phyloP scores from a whole-genome alignment of 1,140 invertebrate genomes.

The Caenorhabditis briggsae region DNA sequence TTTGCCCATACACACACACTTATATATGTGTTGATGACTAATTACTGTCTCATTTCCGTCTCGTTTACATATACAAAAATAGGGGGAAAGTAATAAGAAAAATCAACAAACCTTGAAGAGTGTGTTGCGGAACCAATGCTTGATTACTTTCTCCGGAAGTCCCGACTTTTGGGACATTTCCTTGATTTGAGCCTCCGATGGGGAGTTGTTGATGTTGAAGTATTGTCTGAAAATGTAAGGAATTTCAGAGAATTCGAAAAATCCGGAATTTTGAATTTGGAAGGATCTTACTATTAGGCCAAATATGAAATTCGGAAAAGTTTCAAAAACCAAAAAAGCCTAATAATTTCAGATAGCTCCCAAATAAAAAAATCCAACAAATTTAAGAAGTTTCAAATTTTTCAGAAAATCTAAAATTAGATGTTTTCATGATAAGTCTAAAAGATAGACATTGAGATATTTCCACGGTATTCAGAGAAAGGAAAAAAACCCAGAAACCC shows the following conservation, averaged over 20 bases:
- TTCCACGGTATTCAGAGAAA: too few species aligned
- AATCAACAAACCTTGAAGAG: conserved; percentile 85
- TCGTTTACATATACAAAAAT: not conserved
- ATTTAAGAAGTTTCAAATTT: too few species aligned
- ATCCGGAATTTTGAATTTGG: not conserved
- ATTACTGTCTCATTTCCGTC: conserved; percentile 9
- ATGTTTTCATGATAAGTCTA: too few species aligned
- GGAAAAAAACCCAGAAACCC: too few species aligned
- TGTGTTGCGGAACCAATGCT: conserved; percentile 89
- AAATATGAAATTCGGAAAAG: too few species aligned
- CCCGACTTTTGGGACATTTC: conserved; percentile 96
- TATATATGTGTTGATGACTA: not conserved
- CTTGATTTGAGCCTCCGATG: conserved; percentile 98
- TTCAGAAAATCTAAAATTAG: too few species aligned
- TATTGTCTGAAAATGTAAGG: conserved; percentile 83
- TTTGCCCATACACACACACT: not conserved
- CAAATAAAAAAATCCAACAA: too few species aligned
- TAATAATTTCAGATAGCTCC: too few species aligned
- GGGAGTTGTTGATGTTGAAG: conserved; percentile 99
- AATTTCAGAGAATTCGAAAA: not conserved
- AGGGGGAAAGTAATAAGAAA: not conserved
- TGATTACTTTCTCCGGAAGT: conserved; percentile 87
- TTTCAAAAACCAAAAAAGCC: too few species aligned
- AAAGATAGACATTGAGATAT: too few species aligned
- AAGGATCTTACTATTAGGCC: too few species aligned